Percentiles rank a stretch among this genome's conserved stretches.
Evolutionary conservation across 2,888 invertebrate species (phyloP).

Genomic region (Aphrophora alni): DNA sequence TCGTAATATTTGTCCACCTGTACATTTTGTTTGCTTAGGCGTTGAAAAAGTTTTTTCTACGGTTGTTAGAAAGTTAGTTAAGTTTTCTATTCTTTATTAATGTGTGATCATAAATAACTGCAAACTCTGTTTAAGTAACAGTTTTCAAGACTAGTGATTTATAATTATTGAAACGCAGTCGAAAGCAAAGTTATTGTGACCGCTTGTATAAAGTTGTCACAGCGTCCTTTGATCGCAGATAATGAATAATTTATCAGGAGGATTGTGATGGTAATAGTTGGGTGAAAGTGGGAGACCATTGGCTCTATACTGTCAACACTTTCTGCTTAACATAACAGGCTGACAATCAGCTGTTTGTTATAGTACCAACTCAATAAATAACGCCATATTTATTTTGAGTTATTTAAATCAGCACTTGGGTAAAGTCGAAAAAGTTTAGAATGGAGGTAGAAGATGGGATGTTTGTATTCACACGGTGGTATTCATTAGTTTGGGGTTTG

Average conservation of each 20-base stretch:
- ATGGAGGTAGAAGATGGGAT: neutral
- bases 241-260: constrained; percentile 35
- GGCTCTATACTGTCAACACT: constrained; percentile 2
- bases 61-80: too few relatives aligned
- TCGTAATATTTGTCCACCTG: too few relatives aligned
- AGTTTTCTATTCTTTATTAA: neutral
- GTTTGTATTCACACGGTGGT: neutral
- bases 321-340: constrained; percentile 6
- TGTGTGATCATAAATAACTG: neutral
- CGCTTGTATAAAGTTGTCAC: constrained; percentile 19
- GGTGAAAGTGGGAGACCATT: neutral
- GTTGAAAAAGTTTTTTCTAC: too few relatives aligned
- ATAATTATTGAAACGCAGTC: too few relatives aligned
- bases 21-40: too few relatives aligned
- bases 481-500: neutral
- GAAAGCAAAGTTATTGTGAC: neutral
- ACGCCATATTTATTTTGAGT: neutral
- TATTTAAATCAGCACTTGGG: neutral
- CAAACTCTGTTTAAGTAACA: too few relatives aligned
- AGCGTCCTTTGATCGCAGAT: constrained; percentile 30
- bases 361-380: neutral
- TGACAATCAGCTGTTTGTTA: neutral
- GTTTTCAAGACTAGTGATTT: too few relatives aligned
- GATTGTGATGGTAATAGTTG: constrained; percentile 34
- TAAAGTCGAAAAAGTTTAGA: neutral